These are phyloP conservation scores for Drosophila incognita DNA, from an alignment of 2,888 invertebrate species.

Conservation along the genomic window DNA sequence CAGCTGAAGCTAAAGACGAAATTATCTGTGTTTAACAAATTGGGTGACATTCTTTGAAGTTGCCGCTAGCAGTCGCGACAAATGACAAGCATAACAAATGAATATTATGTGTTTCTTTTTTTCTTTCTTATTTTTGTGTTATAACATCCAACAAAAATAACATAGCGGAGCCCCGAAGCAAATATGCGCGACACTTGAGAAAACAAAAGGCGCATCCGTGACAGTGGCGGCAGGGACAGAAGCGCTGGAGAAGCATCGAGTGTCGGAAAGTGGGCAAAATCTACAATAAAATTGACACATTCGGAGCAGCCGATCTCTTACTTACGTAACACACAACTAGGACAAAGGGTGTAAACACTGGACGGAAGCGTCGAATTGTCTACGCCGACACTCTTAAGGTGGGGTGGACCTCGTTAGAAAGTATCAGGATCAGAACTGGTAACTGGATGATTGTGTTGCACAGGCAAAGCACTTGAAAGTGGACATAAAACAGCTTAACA, in stretches of 20 bases:
- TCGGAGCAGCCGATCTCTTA: constrained; percentile 25
- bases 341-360: constrained; percentile 67
- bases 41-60: constrained; percentile 80
- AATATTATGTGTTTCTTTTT: constrained; percentile 74
- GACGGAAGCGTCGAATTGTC: constrained; percentile 84
- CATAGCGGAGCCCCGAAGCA: constrained; percentile 24
- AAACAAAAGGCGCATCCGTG: constrained; percentile 62
- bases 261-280: constrained; percentile 75
- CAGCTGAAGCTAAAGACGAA: constrained; percentile 46
- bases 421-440: constrained; percentile 5
- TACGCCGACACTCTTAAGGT: constrained; percentile 69
- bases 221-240: constrained; percentile 23
- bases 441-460: constrained; percentile 66
- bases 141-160: constrained; percentile 60
- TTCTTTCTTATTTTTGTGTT: constrained; percentile 41
- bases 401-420: constrained; percentile 42
- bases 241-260: constrained; percentile 57
- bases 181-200: constrained; percentile 69
- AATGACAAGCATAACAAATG: constrained; percentile 83
- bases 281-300: constrained; percentile 78
- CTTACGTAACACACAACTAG: constrained; percentile 56
- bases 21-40: constrained; percentile 81
- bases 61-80: constrained; percentile 73
- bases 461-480: constrained; percentile 53
- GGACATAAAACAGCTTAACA: constrained; percentile 69